Evolutionary conservation across 2,888 invertebrate genomes (phyloP).

Genomic region (Alsophila aescularia): DNA sequence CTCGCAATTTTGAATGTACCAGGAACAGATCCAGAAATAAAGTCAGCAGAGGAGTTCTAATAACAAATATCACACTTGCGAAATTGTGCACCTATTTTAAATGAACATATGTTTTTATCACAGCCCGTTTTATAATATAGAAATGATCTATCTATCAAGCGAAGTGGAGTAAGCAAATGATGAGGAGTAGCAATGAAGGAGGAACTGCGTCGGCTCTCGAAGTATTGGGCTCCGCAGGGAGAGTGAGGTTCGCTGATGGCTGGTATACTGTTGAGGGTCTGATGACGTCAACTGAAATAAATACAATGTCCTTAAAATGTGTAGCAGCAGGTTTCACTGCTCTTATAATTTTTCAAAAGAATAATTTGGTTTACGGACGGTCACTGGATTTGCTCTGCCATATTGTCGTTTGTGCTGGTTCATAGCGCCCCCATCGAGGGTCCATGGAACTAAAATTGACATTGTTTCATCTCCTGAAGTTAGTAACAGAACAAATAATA

Average conservation of each 20-base stretch:
- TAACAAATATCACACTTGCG: slow-evolving; percentile 40
- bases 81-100: slow-evolving; percentile 43
- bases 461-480: no score
- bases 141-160: slow-evolving; percentile 58
- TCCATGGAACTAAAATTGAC: no score
- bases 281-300: slow-evolving; percentile 72
- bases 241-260: slow-evolving; percentile 65
- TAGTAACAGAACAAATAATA: no score
- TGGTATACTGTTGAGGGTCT: slow-evolving; percentile 61
- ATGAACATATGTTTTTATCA: slow-evolving; percentile 70
- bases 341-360: no score
- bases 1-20: neutral
- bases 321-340: no score
- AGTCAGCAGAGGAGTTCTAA: slow-evolving; percentile 6
- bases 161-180: slow-evolving; percentile 52
- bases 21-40: neutral
- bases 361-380: no score
- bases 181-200: slow-evolving; percentile 45
- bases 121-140: slow-evolving; percentile 70
- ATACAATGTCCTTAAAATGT: no score
- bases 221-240: slow-evolving; percentile 57
- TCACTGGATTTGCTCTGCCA: no score
- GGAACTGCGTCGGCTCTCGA: slow-evolving; percentile 47
- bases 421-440: no score
- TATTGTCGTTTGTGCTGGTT: no score